Base-by-base conservation (phyloP, 2,888 invertebrate genomes). In the Prosapia bicincta region DNA sequence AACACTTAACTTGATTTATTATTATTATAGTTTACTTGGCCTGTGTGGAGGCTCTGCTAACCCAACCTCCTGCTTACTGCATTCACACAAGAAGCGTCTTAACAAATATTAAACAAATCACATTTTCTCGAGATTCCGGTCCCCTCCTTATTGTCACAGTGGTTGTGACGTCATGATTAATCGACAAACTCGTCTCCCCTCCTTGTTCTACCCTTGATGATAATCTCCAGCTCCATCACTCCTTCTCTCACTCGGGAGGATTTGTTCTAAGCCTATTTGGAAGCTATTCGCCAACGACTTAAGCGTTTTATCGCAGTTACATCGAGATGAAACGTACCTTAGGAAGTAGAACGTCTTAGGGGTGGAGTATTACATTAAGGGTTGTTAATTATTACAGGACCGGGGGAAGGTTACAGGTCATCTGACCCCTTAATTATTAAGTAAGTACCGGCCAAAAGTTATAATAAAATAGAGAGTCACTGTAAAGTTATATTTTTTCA, bases 101-200 rank as follows among this genome's bases (percentile, higher is more conserved):
- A 54, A 54, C 54, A 54, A 54, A 54, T 54, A 54, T 54, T 54
- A 54, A 20, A 54, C 54, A 54, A 54, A 54, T 54, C 54, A 54
- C 54, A 54, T 54, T 54, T 54, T 54, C n/a, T 20, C 13, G n/a
- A 20, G 20, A 9, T 20, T 54, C 20, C 13, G 2, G 2, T 20
- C 54, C 54, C 20, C 20, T n/a, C 54, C 54, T 54, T 54, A 54
- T 54, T 54, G 54, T 54, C 54, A 54, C 54, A 54, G 54, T 54
- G 54, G 54, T 54, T 54, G 54, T 54, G 54, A 54, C 54, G 54
- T 54, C 54, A 54, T 54, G 54, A 54, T 54, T 54, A 54, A 54
- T 54, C 54, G 54, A 54, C 54, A 54, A 54, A n/a, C 54, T 20
- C 54, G 20, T 20, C 20, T 13, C 20, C 54, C 20, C 54, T 54